Base-by-base conservation (phyloP, 1,140 invertebrate species). In the Drosophila tristis region DNA sequence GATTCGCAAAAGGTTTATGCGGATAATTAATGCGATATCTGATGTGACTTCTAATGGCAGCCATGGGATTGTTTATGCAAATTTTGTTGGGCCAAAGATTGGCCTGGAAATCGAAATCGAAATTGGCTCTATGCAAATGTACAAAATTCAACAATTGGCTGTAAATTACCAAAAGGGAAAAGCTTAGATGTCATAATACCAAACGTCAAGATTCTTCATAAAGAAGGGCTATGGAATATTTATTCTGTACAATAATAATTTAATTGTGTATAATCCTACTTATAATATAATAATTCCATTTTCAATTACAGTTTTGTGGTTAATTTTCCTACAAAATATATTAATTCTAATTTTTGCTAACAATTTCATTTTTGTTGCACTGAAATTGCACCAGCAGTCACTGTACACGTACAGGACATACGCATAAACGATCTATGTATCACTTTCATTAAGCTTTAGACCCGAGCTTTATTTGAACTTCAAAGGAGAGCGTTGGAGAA, bases 11-110 rank as follows among this genome's bases (percentile, higher is more conserved):
- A 53, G 61, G 72, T 75, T 75, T 75, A 76, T 76, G 74, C 64
- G 74, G 65, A 55, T 60, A 77, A 77, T 70, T 76, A 76, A 76
- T 76, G 74, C 76, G 72, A 75, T 65, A 76, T 76, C 74, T 76
- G 73, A 76, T 76, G 61, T 26, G 63, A 59, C 49, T 70, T 43
- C 51, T 50, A 70, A 68, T 42, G 53, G 35, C 65, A 43, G 43
- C 26, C 35, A 13, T 49, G 62, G 43, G 29, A 68, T 71, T 71
- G 53, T 44, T 70, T 71, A 71, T 71, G 67, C 65, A 71, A 70
- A 70, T 70, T 56, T 57, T 25, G 11, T 42, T 11, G 20, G 39
- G 25, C 7, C 16, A 7, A 29, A 31, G 8, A 31, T 9, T 3
- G 31, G 31, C 8, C 2, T 16, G 49, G 8, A 29, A 49, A 68